Conservation (phyloP, 2,888 invertebrate genomes). For the Hirtodrosophila histrioides region DNA sequence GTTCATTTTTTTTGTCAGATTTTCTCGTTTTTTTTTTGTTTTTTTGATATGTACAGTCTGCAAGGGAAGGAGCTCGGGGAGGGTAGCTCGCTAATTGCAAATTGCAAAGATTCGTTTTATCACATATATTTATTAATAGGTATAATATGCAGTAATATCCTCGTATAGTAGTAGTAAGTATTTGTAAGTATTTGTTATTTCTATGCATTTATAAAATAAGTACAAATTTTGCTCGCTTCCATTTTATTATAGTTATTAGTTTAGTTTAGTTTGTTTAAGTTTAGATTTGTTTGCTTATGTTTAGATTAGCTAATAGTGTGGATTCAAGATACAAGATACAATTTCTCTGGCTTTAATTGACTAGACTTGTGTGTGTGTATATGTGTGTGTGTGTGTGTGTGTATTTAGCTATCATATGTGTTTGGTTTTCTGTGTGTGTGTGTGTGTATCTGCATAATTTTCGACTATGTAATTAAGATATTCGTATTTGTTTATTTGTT, state of each 20-base stretch:
- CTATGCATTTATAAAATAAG: constrained; percentile 64
- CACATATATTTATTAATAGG: constrained; percentile 49
- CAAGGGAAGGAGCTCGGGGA: constrained; percentile 33
- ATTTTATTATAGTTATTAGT: constrained; percentile 14
- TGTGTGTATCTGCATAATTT: constrained; percentile 43
- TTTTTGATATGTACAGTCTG: constrained; percentile 68
- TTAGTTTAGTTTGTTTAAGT: constrained; percentile 5
- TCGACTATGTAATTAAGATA: constrained; percentile 68
- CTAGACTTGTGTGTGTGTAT: constrained; percentile 53
- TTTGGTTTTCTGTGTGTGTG: background rate
- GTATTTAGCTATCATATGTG: constrained; percentile 27
- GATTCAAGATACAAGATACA: constrained; percentile 65
- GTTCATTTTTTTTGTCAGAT: constrained; percentile 5
- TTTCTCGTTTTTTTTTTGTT: constrained; percentile 4
- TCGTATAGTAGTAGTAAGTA: background rate
- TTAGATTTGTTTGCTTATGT: constrained; percentile 30
- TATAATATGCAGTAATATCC: constrained; percentile 40
- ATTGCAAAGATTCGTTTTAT: constrained; percentile 50
- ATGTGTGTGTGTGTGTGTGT: constrained; percentile 19
- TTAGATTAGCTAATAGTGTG: constrained; percentile 61
- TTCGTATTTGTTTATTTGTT: constrained; percentile 46
- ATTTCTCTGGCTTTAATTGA: constrained; percentile 66
- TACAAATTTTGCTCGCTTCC: constrained; percentile 50
- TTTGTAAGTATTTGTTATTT: constrained; percentile 9
- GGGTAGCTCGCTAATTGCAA: constrained; percentile 44